phyloP scores from a whole-genome alignment of 2,113 vertebrate species.

The Macquaria australasica region DNA sequence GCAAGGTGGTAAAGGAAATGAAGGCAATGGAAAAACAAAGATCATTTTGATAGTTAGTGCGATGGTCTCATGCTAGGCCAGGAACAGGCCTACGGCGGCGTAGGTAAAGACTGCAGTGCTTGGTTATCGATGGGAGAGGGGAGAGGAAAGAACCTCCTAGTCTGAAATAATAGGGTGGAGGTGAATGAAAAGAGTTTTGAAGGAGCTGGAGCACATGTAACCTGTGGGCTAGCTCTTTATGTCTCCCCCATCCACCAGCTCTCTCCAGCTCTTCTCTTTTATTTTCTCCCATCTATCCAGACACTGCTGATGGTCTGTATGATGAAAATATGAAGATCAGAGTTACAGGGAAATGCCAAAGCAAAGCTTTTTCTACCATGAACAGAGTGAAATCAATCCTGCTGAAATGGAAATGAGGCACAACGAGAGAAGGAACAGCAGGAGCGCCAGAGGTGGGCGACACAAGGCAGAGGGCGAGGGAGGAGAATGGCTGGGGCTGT shows the following conservation, averaged over 20 bases:
- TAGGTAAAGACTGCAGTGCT: slow-evolving; percentile 32
- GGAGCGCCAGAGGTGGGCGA: slow-evolving; percentile 43
- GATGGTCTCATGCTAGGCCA: slow-evolving; percentile 53
- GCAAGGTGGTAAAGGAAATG: slow-evolving; percentile 49
- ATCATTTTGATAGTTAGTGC: slow-evolving; percentile 38
- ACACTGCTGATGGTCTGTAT: slow-evolving; percentile 9
- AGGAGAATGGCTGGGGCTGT: slow-evolving; percentile 13
- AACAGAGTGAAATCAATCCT: slow-evolving; percentile 69
- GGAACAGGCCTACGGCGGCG: slow-evolving; percentile 12
- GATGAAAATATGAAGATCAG: slow-evolving; percentile 49
- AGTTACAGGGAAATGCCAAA: slow-evolving; percentile 49
- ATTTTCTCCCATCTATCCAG: slow-evolving; percentile 1
- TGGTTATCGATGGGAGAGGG: background rate
- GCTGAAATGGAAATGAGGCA: slow-evolving; percentile 76
- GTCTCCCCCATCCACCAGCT: background rate
- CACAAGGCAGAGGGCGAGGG: slow-evolving; percentile 32
- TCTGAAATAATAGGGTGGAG: slow-evolving; percentile 44
- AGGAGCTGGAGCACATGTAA: background rate
- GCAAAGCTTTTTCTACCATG: slow-evolving; percentile 55
- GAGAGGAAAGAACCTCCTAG: background rate
- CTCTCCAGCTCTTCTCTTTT: background rate
- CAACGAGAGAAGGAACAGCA: slow-evolving; percentile 45
- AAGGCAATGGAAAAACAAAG: slow-evolving; percentile 45
- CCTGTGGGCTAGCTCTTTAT: background rate
- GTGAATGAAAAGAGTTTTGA: background rate